Evolutionary conservation across 1,140 invertebrate species (phyloP), one percentile per base, ranked within the genome.

Genomic region (Lerema accius): DNA sequence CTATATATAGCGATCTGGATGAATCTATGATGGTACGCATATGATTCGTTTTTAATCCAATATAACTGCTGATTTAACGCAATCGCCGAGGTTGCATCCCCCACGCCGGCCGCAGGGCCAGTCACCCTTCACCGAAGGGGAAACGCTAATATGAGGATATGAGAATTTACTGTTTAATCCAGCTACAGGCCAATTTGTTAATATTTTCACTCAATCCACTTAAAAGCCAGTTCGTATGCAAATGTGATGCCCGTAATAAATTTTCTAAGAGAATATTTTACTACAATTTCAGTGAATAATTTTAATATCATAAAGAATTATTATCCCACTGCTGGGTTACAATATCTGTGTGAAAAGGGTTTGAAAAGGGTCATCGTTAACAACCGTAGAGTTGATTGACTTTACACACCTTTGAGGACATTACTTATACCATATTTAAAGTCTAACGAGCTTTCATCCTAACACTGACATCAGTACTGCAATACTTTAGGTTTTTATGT

Each of bases 151-250:
- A 88, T 73, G 75, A 84, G 82, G 79, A 87, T 90, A 90, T 87
- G 87, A 90, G 84, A 90, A 88, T 90, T 90, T 90, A 90, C 84
- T 85, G 85, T 88, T 89, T 83, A 88, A 90, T 88, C 80, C 80
- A 77, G 80, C 80, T 89, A 75, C 82, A 82, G 78, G 83, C 83
- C 80, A 90, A 87, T 90, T 89, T 90, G 86, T 89, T 86, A 90
- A 90, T 90, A 90, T 89, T 90, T 87, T 82, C 83, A 84, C 84
- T 86, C 82, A 89, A 89, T 90, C 80, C 84, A 84, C 80, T 90
- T 85, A 85, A 88, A 87, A 80, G 76, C 75, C 55, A 42, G 72
- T 66, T 63, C 46, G 61, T 68, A 71, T 71, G 69, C 67, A 69
- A 39, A 55, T 19, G 10, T 26, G 14, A n/a, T n/a, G 17, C 32